Percentiles rank a stretch among this genome's conserved stretches.
Evolutionary conservation across 2,797 vertebrate species (phyloP).

Genomic region (Scolopax bukidnonensis): DNA sequence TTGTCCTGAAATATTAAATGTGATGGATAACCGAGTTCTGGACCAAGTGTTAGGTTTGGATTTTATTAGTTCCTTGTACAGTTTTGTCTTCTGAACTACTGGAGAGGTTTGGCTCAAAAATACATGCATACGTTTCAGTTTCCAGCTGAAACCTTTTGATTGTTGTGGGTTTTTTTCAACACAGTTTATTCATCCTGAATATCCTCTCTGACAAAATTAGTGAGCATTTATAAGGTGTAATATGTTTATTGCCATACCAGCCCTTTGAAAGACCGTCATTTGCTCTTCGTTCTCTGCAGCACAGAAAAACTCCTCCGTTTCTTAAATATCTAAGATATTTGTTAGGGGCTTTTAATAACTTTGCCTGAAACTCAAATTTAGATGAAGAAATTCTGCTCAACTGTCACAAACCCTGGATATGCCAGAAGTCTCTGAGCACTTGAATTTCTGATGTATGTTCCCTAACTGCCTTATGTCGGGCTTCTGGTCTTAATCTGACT

Average conservation of each 20-base stretch:
- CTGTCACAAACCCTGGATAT: not conserved
- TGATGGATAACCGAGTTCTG: too few relatives aligned
- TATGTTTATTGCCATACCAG: not conserved
- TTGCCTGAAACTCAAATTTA: not conserved
- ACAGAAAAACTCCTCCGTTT: not conserved
- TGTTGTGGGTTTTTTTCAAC: not conserved
- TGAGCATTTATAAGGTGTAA: not conserved
- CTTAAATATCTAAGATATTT: not conserved
- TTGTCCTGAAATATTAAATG: not conserved
- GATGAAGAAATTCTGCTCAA: not conserved
- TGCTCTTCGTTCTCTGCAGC: not conserved
- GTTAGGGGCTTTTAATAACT: not conserved
- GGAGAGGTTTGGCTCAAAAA: not conserved
- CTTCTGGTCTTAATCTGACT: conserved; percentile 44
- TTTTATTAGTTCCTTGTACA: not conserved
- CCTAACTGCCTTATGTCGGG: conserved; percentile 16
- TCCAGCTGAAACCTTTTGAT: not conserved
- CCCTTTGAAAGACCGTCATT: not conserved
- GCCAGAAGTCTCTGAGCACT: not conserved
- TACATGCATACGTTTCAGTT: not conserved
- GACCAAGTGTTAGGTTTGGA: not conserved
- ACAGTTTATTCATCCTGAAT: not conserved
- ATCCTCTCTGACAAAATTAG: not conserved
- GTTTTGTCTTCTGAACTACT: not conserved
- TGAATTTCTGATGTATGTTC: conserved; percentile 23